Evolutionary conservation across 2,113 vertebrate species (phyloP).

Genomic region (Hemiscyllium ocellatum): DNA sequence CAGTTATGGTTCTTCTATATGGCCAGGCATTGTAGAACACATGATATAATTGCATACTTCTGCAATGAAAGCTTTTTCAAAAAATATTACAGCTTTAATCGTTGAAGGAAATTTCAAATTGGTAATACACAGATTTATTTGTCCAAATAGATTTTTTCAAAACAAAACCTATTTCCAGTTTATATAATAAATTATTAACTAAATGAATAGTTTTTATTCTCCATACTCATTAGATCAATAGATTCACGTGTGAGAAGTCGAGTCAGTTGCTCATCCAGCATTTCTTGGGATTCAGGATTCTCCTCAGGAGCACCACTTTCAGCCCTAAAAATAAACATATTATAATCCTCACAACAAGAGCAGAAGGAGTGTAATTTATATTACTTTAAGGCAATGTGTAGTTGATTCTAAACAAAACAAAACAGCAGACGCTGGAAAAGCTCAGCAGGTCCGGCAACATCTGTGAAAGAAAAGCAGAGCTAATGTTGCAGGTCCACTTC

Average conservation of each 20-base stretch:
- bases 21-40: background rate
- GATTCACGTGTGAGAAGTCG: slow-evolving; percentile 84
- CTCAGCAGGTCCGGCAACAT: too few species aligned
- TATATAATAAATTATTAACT: background rate
- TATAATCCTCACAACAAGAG: background rate
- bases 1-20: background rate
- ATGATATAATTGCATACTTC: background rate
- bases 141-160: background rate
- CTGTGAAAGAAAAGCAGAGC: too few species aligned
- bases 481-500: too few species aligned
- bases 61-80: background rate
- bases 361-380: background rate
- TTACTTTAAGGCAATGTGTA: background rate
- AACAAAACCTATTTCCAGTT: background rate
- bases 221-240: slow-evolving; percentile 89
- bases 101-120: background rate
- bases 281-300: slow-evolving; percentile 84
- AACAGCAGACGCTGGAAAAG: too few species aligned
- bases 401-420: too few species aligned
- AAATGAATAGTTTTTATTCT: background rate
- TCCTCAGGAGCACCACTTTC: slow-evolving; percentile 63
- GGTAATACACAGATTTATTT: background rate
- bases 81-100: background rate
- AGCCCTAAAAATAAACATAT: slow-evolving; percentile 13
- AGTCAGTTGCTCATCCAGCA: slow-evolving; percentile 86